These are phyloP conservation scores for Cosmorhoe ocellata DNA, from an alignment of 2,888 invertebrate genomes.

Conservation along the genomic window DNA sequence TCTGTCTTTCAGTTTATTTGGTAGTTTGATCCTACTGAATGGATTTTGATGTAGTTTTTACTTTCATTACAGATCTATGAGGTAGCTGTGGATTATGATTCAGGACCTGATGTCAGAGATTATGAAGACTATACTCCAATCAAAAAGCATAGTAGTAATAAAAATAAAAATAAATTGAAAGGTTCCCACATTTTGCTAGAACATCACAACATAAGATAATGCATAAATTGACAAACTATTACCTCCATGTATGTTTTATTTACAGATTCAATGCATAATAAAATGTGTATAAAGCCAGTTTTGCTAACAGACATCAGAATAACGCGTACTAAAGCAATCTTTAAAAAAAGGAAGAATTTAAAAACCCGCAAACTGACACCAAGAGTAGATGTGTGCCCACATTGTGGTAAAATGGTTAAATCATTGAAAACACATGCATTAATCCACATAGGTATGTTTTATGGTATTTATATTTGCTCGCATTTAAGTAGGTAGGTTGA, in stretches of 20 bases:
- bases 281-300: constrained; percentile 47
- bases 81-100: constrained; percentile 36
- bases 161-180: constrained; percentile 12
- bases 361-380: constrained; percentile 25
- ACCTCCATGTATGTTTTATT: not conserved
- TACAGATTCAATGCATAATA: not conserved
- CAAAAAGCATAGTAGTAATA: constrained; percentile 5
- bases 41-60: not conserved
- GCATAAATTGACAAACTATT: no score
- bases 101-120: constrained; percentile 11
- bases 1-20: no score
- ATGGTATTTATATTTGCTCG: no score
- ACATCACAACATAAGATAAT: no score
- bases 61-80: constrained; percentile 10
- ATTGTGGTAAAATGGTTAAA: constrained; percentile 54
- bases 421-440: constrained; percentile 48
- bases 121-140: constrained; percentile 11
- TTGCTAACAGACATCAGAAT: constrained; percentile 47
- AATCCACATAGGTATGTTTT: constrained; percentile 45
- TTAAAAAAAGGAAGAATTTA: constrained; percentile 10
- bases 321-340: constrained; percentile 20
- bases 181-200: not conserved
- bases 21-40: no score
- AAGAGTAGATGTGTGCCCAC: constrained; percentile 49
- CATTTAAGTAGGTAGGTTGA: no score